Evolutionary conservation across 2,113 vertebrate genomes (phyloP).

Genomic region (Vulpes vulpes): DNA sequence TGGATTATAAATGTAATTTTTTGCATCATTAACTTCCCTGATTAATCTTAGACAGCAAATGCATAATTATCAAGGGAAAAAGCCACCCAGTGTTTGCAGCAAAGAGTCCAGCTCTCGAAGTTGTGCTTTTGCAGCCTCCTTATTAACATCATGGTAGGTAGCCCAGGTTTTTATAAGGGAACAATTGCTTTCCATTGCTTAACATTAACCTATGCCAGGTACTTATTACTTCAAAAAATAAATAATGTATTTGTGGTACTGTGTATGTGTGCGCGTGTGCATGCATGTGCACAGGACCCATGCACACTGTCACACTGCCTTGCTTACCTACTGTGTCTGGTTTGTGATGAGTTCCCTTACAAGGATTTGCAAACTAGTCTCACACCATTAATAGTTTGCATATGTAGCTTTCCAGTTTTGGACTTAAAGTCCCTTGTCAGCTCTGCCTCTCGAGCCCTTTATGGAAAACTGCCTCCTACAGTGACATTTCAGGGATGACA

Average conservation of each 20-base stretch:
- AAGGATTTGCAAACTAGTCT: constrained; percentile 80
- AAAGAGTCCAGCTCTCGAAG: constrained; percentile 75
- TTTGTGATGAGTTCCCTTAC: constrained; percentile 77
- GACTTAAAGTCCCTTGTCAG: neutral
- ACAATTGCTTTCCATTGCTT: constrained; percentile 56
- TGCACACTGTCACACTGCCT: neutral
- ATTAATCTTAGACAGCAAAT: constrained; percentile 89
- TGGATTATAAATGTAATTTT: constrained; percentile 91
- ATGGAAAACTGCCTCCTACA: neutral
- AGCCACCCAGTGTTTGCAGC: constrained; percentile 65
- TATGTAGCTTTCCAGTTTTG: constrained; percentile 57
- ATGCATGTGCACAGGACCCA: too few relatives aligned
- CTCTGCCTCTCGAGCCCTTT: constrained; percentile 56
- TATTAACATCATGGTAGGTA: constrained; percentile 66
- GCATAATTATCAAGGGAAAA: constrained; percentile 87
- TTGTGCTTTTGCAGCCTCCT: constrained; percentile 60
- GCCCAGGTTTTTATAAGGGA: constrained; percentile 65
- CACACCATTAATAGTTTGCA: constrained; percentile 61
- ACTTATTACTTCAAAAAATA: constrained; percentile 46
- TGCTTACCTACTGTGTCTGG: neutral
- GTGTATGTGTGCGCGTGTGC: neutral
- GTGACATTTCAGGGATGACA: neutral
- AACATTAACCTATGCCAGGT: constrained; percentile 55
- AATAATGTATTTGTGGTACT: neutral
- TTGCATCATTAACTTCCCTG: constrained; percentile 90